These are phyloP conservation scores for Tarsius wallacei DNA, from an alignment of 2,797 vertebrate genomes.

Conservation along the genomic window DNA sequence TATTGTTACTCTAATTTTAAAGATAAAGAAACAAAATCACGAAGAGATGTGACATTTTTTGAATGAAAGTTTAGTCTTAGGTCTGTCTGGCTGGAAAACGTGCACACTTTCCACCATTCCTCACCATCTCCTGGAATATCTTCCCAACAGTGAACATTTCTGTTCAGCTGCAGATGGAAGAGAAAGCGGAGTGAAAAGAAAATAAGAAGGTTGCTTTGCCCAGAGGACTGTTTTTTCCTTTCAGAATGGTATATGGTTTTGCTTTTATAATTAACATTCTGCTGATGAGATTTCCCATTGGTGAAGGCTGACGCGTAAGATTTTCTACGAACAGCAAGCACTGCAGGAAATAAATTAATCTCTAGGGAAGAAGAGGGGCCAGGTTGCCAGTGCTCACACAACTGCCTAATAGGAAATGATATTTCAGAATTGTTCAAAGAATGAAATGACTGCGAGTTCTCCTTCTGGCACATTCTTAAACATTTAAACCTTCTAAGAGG, in stretches of 20 bases:
- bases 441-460: conserved; percentile 72
- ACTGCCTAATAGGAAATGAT: conserved; percentile 84
- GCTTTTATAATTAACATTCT: conserved; percentile 85
- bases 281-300: conserved; percentile 80
- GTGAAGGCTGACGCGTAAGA: conserved; percentile 78
- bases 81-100: not conserved
- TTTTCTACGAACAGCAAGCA: conserved; percentile 80
- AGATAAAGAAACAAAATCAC: not conserved
- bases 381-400: conserved; percentile 79
- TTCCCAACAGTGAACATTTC: not conserved
- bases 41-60: conserved; percentile 18
- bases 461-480: conserved; percentile 71
- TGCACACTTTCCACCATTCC: not conserved
- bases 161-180: not conserved
- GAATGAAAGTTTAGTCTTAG: not conserved
- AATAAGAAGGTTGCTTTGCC: conserved; percentile 6
- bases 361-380: conserved; percentile 77
- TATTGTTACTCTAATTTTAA: conserved; percentile 20
- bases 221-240: conserved; percentile 20
- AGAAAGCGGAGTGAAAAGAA: not conserved
- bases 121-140: not conserved
- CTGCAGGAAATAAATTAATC: conserved; percentile 89
- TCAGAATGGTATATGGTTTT: conserved; percentile 55
- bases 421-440: conserved; percentile 74
- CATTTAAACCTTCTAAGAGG: conserved; percentile 68